A percentile compares a stretch with the other conserved stretches of the same genome.
phyloP scores from a whole-genome alignment of 64 coral and sea anemone genomes.

The Anthopleura sola region DNA sequence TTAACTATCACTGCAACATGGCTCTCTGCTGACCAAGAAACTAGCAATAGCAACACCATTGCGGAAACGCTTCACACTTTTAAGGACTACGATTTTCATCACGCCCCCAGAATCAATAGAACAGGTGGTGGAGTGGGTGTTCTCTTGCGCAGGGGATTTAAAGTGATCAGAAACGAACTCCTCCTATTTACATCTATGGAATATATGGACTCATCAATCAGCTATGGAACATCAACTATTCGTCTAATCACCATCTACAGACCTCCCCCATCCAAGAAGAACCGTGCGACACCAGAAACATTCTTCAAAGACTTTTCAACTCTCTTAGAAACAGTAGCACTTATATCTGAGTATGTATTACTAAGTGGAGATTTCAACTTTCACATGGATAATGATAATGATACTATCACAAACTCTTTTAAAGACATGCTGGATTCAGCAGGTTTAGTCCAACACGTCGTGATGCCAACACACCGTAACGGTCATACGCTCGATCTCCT shows the following conservation, averaged over 20 bases:
- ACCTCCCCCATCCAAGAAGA: conserved; percentile 20
- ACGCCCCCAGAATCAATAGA: conserved; percentile 29
- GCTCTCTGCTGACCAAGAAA: conserved; percentile 15
- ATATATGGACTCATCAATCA: conserved; percentile 27
- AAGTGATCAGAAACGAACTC: not conserved
- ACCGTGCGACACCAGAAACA: not conserved
- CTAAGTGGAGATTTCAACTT: conserved; percentile 31
- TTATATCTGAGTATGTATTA: conserved; percentile 1
- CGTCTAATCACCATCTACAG: conserved; percentile 11
- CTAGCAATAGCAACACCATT: not conserved
- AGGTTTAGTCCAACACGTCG: conserved; percentile 22
- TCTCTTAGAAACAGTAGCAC: not conserved
- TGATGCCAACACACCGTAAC: not conserved
- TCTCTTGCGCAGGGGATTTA: conserved; percentile 31
- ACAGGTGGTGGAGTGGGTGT: conserved; percentile 36
- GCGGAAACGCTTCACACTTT: conserved; percentile 32
- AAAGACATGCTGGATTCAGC: conserved; percentile 13
- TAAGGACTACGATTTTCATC: conserved; percentile 27
- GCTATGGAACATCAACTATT: not conserved
- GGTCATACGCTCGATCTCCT: conserved; percentile 44
- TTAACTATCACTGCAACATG: conserved; percentile 29
- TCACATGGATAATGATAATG: not conserved
- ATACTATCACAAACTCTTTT: not conserved
- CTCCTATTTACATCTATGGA: conserved; percentile 3
- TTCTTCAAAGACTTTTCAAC: conserved; percentile 31